Conservation (phyloP, 2,113 vertebrate genomes). For the Melanocharis versteri region DNA sequence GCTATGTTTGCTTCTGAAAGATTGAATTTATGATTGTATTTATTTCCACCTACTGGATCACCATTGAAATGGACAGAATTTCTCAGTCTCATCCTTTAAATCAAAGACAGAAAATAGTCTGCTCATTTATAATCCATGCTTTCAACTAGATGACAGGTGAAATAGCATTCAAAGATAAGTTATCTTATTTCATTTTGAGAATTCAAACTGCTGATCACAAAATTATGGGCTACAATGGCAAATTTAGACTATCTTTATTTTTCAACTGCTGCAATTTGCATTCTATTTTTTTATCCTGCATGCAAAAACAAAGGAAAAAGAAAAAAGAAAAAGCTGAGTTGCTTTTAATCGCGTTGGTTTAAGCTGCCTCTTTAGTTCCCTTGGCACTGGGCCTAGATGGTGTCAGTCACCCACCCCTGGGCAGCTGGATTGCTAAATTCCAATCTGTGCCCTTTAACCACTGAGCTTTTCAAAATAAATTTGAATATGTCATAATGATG, state of each 20-base stretch:
- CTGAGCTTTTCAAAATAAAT: neutral
- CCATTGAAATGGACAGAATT: neutral
- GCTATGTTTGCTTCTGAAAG: neutral
- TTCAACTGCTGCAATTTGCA: neutral
- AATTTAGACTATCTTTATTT: neutral
- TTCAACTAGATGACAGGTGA: neutral
- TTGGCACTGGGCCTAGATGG: neutral
- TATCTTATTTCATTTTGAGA: neutral
- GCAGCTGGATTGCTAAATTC: neutral
- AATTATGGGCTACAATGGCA: neutral
- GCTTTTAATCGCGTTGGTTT: neutral
- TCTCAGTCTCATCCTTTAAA: neutral
- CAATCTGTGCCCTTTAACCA: neutral
- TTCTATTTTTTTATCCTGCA: neutral
- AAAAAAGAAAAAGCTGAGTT: neutral
- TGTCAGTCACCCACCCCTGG: neutral
- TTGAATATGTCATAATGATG: neutral
- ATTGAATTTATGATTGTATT: neutral
- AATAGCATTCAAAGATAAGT: neutral
- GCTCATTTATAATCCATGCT: neutral
- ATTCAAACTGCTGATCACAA: neutral
- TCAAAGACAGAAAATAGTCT: neutral
- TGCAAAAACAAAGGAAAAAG: neutral
- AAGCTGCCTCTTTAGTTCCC: neutral
- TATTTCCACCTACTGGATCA: neutral